Base-by-base conservation (phyloP, 2,113 vertebrate genomes). In the Syngnathus typhle region DNA sequence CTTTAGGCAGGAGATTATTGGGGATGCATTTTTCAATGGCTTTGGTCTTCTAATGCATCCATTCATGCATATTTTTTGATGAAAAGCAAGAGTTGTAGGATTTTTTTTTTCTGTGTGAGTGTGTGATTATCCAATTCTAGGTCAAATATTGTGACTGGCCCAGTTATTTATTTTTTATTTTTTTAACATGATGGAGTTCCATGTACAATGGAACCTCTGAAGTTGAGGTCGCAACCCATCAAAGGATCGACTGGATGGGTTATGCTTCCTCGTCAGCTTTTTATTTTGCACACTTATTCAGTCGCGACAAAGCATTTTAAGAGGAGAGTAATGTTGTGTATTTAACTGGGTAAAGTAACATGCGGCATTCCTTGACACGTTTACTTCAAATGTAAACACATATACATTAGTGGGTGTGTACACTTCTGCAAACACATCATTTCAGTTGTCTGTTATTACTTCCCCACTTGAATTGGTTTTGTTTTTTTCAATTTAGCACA, bases 1-100 rank as follows among this genome's bases (percentile, higher is more conserved):
- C 71, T 73, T 82, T 58, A 72, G 51, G 66, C 41, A 37, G 65
- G 64, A 39, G 59, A 71, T 80, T 82, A 69, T 23, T 63, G 67
- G 21, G 27, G 68, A 38, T 56, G 32, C 39, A 62, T 44, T 62
- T 74, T 63, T 61, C 47, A 54, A 55, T 75, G 21, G 69, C 43
- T 73, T 82, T 67, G 39, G 54, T 72, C 18, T 51, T 56, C 27
- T 56, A 61, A 60, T 39, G 51, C 21, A 21, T 64, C 68, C 63
- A 41, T 64, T 71, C 32, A 27, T 65, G 37, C 70, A 70, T 63
- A 69, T 78, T 67, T 70, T 70, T 52, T n/a, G 51, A 37, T 51
- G 37, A 75, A 76, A 74, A 44, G 54, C 51, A 52, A 37, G 32
- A 63, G 66, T 69, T 6, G 59, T 76, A 7, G 15, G 1, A 15